phyloP scores from a whole-genome alignment of 2,888 invertebrate genomes.

The Alitta virens region DNA sequence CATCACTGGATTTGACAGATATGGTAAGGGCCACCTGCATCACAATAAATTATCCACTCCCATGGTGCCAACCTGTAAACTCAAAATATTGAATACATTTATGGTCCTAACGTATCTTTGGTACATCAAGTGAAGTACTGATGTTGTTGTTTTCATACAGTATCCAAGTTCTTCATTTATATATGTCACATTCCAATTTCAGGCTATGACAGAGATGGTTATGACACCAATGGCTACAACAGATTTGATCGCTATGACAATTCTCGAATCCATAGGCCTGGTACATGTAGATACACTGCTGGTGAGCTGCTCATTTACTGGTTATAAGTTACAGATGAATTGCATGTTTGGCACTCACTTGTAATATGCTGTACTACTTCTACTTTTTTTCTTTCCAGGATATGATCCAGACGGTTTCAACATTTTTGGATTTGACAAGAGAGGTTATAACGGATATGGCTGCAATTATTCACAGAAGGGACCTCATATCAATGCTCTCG shows the following conservation, averaged over 20 bases:
- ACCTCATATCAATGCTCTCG: slow-evolving; percentile 25
- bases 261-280: too few relatives aligned
- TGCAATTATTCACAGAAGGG: slow-evolving; percentile 47
- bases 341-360: background rate
- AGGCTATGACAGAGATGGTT: slow-evolving; percentile 47
- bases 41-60: slow-evolving; percentile 49
- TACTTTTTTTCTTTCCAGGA: background rate
- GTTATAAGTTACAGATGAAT: too few relatives aligned
- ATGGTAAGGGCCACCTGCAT: slow-evolving; percentile 46
- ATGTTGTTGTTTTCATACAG: too few relatives aligned
- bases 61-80: too few relatives aligned
- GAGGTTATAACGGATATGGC: slow-evolving; percentile 39
- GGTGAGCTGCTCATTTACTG: too few relatives aligned
- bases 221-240: slow-evolving; percentile 47
- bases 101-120: too few relatives aligned
- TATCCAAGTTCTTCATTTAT: too few relatives aligned
- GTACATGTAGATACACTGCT: too few relatives aligned
- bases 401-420: slow-evolving; percentile 49
- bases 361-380: background rate
- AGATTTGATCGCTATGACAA: slow-evolving; percentile 36
- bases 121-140: too few relatives aligned
- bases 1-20: slow-evolving; percentile 47
- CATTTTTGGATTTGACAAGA: slow-evolving; percentile 46
- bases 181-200: too few relatives aligned
- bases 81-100: too few relatives aligned